Percentiles rank a stretch among this genome's conserved stretches.
These are phyloP conservation scores for Pediacus dermestoides DNA, from an alignment of 2,888 invertebrate genomes.

Conservation along the genomic window DNA sequence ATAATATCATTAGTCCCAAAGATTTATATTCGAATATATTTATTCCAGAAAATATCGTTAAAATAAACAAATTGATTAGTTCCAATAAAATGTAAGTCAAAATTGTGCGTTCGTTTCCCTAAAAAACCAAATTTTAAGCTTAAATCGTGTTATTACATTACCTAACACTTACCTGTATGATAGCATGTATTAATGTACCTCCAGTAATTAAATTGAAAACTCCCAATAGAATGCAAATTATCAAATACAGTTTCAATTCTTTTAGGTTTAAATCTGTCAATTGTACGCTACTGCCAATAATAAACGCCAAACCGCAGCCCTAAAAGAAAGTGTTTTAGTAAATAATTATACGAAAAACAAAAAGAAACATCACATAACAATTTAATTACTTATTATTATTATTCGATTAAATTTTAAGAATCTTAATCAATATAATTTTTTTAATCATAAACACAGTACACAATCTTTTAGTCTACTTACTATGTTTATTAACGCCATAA, in stretches of 20 bases:
- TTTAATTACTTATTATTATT: not conserved
- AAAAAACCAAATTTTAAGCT: conserved; percentile 21
- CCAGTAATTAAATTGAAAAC: conserved; percentile 20
- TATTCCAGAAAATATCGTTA: conserved; percentile 35
- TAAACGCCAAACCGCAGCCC: conserved; percentile 19
- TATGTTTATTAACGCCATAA: conserved; percentile 33
- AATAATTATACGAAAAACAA: no score
- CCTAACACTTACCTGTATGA: conserved; percentile 20
- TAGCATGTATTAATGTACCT: conserved; percentile 19
- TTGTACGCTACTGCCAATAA: conserved; percentile 16
- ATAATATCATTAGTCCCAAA: conserved; percentile 18
- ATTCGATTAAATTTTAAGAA: no score
- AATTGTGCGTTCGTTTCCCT: conserved; percentile 36
- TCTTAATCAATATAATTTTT: no score
- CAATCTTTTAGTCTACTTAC: conserved; percentile 25
- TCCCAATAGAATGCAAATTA: conserved; percentile 23
- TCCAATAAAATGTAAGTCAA: conserved; percentile 36
- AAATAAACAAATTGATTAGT: conserved; percentile 32
- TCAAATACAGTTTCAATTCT: conserved; percentile 19
- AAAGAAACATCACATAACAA: no score
- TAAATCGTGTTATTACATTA: conserved; percentile 3
- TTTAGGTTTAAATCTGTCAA: conserved; percentile 12
- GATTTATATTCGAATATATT: conserved; percentile 29
- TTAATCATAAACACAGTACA: no score
- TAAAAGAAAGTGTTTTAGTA: no score